Base-by-base conservation (phyloP, 2,797 vertebrate species). In the Alauda arvensis region DNA sequence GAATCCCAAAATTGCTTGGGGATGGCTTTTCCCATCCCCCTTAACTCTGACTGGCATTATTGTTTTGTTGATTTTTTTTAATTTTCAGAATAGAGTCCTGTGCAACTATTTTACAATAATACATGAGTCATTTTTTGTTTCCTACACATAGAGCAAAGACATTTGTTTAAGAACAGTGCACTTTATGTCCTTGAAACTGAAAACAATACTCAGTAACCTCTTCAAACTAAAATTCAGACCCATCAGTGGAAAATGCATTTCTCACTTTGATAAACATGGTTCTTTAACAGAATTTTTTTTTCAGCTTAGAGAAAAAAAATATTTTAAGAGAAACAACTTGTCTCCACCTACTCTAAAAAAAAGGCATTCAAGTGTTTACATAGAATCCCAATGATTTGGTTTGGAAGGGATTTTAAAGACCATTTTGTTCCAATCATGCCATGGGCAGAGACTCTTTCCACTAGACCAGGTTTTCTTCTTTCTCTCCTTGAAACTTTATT, bases 11-110 rank as follows among this genome's bases (percentile, higher is more conserved):
- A 70, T 9, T 59, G 1, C 12, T 57, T 43, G 13, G 15, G 3
- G 0, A 15, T 57, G 33, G 9, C 2, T 13, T 48, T 34, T 34
- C 13, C 24, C 6, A 14, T 2, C 4, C 15, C 3, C 4, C 5
- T 40, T 7, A 12, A 23, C 3, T 42, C 42, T 48, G 2, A 51
- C 39, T 72, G 14, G 3, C 21, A 61, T 42, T 39, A 57, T 21
- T 34, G 9, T 2, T 6, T 12, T 9, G 37, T 37, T 37, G 37
- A 37, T 37, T 37, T 12, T 25, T 37, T 37, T 19, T 14, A 37
- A 48, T 79, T 69, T 55, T 17, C 18, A 56, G 6, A 83, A 57
- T 12, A 24, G 12, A 67, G 23, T 42, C 31, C 13, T 8, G 24
- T 31, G 9, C 5, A 46, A 43, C 45, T 83, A 53, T 23, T 91